These are phyloP conservation scores for Gracilinanus agilis DNA, from an alignment of 2,113 vertebrate genomes.

Conservation along the genomic window DNA sequence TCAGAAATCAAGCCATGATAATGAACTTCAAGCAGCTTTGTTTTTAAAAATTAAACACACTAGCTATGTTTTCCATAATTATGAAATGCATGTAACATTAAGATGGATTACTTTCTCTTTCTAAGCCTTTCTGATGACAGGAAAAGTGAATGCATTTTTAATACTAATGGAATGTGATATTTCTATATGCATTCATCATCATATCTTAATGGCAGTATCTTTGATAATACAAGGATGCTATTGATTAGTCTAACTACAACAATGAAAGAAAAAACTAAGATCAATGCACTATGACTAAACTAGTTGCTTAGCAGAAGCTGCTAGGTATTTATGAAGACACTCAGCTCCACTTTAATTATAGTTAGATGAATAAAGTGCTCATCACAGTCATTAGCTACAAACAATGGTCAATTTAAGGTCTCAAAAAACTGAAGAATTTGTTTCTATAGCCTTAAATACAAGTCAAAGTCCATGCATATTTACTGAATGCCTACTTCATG, in stretches of 20 bases:
- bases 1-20: slow-evolving; percentile 27
- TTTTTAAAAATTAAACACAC: slow-evolving; percentile 41
- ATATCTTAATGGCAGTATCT: slow-evolving; percentile 68
- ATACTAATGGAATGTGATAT: slow-evolving; percentile 59
- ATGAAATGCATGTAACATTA: slow-evolving; percentile 5
- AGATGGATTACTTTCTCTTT: slow-evolving; percentile 51
- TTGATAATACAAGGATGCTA: slow-evolving; percentile 58
- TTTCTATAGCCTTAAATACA: neutral
- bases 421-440: neutral
- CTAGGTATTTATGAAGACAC: neutral
- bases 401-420: neutral
- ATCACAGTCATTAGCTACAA: neutral
- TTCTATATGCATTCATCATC: slow-evolving; percentile 40
- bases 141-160: slow-evolving; percentile 61
- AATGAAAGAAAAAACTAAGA: neutral
- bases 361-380: neutral
- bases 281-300: neutral
- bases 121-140: slow-evolving; percentile 34
- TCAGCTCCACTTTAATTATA: neutral
- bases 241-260: slow-evolving; percentile 58
- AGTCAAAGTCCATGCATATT: neutral
- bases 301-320: neutral
- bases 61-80: slow-evolving; percentile 35
- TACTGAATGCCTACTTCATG: neutral
- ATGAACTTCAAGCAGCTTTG: slow-evolving; percentile 32